Conservation (phyloP, 1,140 invertebrate genomes). For the Micrasema minimum region DNA sequence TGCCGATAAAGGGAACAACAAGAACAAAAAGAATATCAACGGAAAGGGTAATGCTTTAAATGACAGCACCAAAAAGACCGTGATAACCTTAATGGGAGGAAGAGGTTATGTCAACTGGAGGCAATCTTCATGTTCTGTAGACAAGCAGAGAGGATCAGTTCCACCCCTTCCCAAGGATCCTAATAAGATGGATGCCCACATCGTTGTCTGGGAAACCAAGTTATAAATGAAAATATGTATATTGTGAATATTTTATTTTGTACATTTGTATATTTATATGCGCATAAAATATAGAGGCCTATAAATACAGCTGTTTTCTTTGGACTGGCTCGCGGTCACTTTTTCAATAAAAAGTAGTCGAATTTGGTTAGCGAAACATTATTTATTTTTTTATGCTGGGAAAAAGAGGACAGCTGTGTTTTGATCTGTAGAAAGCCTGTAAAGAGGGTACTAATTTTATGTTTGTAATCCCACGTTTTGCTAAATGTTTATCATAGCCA, state of each 20-base stretch:
- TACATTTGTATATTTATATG: conserved; percentile 43
- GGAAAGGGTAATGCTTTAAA: conserved; percentile 54
- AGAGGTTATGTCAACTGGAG: conserved; percentile 88
- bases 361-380: no score
- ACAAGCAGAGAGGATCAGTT: conserved; percentile 60
- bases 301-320: conserved; percentile 32
- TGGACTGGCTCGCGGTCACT: not conserved
- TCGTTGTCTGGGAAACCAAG: conserved; percentile 92
- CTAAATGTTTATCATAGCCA: conserved; percentile 27
- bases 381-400: not conserved
- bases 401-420: conserved; percentile 17
- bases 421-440: conserved; percentile 34
- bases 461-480: conserved; percentile 25
- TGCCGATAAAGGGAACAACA: conserved; percentile 44
- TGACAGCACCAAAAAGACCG: conserved; percentile 71
- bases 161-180: conserved; percentile 68
- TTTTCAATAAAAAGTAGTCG: no score
- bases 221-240: conserved; percentile 67
- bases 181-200: conserved; percentile 83
- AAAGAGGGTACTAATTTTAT: conserved; percentile 24
- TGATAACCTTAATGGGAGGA: conserved; percentile 88
- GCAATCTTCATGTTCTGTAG: conserved; percentile 72
- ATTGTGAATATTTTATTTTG: conserved; percentile 44
- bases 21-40: conserved; percentile 54
- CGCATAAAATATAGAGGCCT: conserved; percentile 18